Evolutionary conservation across 2,797 vertebrate genomes (phyloP).

Genomic region (Podargus strigoides): DNA sequence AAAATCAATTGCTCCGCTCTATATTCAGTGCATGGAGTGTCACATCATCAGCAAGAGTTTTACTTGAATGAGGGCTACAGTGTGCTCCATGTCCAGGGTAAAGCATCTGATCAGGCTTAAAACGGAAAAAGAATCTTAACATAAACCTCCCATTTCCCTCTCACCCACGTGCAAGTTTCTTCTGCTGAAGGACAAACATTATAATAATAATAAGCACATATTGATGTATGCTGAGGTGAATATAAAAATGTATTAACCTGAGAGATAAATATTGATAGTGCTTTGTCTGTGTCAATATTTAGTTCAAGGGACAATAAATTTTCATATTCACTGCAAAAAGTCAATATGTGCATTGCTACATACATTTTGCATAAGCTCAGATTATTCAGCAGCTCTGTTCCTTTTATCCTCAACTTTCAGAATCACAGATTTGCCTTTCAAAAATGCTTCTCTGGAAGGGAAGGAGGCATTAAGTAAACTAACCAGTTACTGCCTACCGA

Average conservation of each 20-base stretch:
- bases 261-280: conserved; percentile 57
- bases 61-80: neutral
- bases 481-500: too few species aligned
- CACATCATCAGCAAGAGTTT: neutral
- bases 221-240: conserved; percentile 35
- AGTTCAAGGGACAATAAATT: conserved; percentile 54
- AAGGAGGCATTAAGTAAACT: neutral
- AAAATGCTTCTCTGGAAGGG: neutral
- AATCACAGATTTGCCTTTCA: neutral
- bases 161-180: neutral
- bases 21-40: neutral
- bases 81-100: neutral
- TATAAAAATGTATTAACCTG: conserved; percentile 56
- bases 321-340: conserved; percentile 8
- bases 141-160: neutral
- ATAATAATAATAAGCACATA: conserved; percentile 46
- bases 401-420: neutral
- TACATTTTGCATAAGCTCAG: conserved; percentile 4
- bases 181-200: conserved; percentile 51
- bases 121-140: neutral
- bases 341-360: neutral
- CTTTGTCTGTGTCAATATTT: conserved; percentile 58
- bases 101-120: neutral
- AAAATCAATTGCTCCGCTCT: neutral
- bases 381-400: neutral